These are phyloP conservation scores for Oncorhynchus keta DNA, from an alignment of 2,113 vertebrate species.

Conservation along the genomic window DNA sequence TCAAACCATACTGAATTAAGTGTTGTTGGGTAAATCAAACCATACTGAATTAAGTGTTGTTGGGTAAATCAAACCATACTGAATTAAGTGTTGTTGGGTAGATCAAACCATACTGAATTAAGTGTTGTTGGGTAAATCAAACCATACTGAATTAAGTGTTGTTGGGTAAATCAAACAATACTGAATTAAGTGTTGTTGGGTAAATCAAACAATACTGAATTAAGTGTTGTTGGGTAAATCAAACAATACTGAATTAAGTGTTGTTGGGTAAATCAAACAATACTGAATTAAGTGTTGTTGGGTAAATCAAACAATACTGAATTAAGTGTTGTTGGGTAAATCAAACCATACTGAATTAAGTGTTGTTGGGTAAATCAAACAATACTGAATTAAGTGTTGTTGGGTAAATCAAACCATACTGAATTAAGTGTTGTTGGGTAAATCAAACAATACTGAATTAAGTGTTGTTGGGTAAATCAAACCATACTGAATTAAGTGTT, in stretches of 20 bases:
- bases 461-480: slow-evolving; percentile 18
- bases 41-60: slow-evolving; percentile 14
- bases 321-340: slow-evolving; percentile 12
- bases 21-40: slow-evolving; percentile 23
- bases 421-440: slow-evolving; percentile 10
- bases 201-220: slow-evolving; percentile 31
- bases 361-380: background rate
- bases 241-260: slow-evolving; percentile 26
- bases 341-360: slow-evolving; percentile 31
- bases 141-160: too few relatives aligned
- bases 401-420: slow-evolving; percentile 25
- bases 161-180: slow-evolving; percentile 22
- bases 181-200: slow-evolving; percentile 22
- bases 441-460: too few relatives aligned
- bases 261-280: too few relatives aligned
- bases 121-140: background rate
- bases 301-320: slow-evolving; percentile 27
- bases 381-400: too few relatives aligned
- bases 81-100: background rate
- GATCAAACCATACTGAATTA: slow-evolving; percentile 32
- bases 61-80: too few relatives aligned
- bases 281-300: too few relatives aligned
- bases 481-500: slow-evolving; percentile 24
- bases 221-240: slow-evolving; percentile 14
- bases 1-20: slow-evolving; percentile 28